Evolutionary conservation across 1,140 invertebrate species (phyloP), one percentile per base, ranked within the genome.

Genomic region (Argopecten irradians): DNA sequence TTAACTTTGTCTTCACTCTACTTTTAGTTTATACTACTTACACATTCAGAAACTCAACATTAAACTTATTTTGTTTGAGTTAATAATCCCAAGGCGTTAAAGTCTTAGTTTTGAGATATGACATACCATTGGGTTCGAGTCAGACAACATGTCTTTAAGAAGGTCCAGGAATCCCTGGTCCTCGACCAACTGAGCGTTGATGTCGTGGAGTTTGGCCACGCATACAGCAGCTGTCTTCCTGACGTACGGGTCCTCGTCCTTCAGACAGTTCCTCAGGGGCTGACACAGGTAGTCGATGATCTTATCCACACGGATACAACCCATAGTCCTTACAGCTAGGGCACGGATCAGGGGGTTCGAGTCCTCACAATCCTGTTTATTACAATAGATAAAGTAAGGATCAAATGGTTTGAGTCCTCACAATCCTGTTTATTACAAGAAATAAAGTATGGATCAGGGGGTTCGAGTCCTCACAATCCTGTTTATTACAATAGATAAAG

Each of bases 401-500:
- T n/a, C n/a, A n/a, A n/a, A n/a, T n/a, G n/a, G n/a, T n/a, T n/a
- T n/a, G n/a, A n/a, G n/a, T n/a, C n/a, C n/a, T n/a, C n/a, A n/a
- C n/a, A n/a, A n/a, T n/a, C n/a, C n/a, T n/a, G n/a, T n/a, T n/a
- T n/a, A n/a, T n/a, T n/a, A n/a, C n/a, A n/a, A n/a, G n/a, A n/a
- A n/a, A n/a, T 93, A 99, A 96, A 14, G 99, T 99, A 91, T 99
- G 97, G 94, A 99, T 99, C 93, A 99, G 96, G 16, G 99, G 99
- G 96, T 99, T 99, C 19, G 99, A 98, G 96, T 99, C 99, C 96
- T 99, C 99, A 96, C 99, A 99, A 96, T 99, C 99, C 98, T 99
- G 95, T n/a, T n/a, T n/a, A n/a, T n/a, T n/a, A n/a, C n/a, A n/a
- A n/a, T n/a, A n/a, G n/a, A n/a, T n/a, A n/a, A n/a, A n/a, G n/a